Base-by-base conservation (phyloP, 2,888 invertebrate species). In the Drosophila basisetae region DNA sequence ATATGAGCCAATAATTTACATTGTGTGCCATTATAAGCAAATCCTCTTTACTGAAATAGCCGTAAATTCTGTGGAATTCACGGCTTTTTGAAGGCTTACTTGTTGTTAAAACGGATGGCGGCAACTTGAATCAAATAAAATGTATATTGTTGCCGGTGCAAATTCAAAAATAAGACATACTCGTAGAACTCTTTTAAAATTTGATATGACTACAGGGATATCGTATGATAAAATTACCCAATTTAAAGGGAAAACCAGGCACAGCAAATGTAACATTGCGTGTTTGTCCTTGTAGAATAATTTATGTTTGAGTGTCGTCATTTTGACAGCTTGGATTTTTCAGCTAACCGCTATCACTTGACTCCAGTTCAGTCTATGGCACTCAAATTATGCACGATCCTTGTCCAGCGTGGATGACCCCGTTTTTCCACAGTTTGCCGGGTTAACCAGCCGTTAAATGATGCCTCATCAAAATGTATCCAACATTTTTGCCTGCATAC, bases 381-480 rank as follows among this genome's bases (percentile, higher is more conserved):
- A 65, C 61, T 53, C 53, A 78, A 80, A 79, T 80, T 82, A 74
- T 78, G 67, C 52, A 65, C 64, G 55, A 50, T 78, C 11, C 50
- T 56, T 65, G 61, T 28, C 41, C 60, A 18, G 55, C 18, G 25
- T 67, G 58, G 33, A 50, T 39, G 62, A 28, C 25, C 53, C 49
- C 55, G 50, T 65, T 78, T 89, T 88, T 82, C 72, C 82, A 79
- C 76, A 76, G 85, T 90, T 90, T 85, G 70, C 70, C 64, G 76
- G 75, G 73, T 63, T 89, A 84, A 90, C 90, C 86, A 85, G 75
- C 83, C 90, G 81, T 88, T 88, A 74, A 90, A 88, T 84, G 80
- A 72, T 73, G 77, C 68, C 64, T 83, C 82, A 82, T 56, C 68
- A 78, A 64, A 82, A 68, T 78, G 73, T 72, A 66, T 54, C 64